Conservation (phyloP, 2,113 vertebrate species). For the Platichthys flesus region DNA sequence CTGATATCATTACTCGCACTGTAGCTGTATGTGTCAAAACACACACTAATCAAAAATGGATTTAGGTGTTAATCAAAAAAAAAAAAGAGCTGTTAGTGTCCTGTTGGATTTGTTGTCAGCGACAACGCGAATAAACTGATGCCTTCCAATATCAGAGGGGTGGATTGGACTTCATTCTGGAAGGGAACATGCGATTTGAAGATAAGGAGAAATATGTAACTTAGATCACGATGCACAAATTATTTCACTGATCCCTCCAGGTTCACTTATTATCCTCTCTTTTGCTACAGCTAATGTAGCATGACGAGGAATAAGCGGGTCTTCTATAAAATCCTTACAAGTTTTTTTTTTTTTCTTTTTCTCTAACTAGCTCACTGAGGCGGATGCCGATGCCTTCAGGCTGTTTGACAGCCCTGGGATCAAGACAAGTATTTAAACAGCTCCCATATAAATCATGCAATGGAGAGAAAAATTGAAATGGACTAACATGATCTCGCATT, state of each 20-base stretch:
- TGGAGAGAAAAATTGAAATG: no score
- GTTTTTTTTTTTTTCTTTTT: background rate
- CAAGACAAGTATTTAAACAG: conserved; percentile 15
- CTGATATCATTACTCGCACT: background rate
- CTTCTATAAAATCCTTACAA: conserved; percentile 1
- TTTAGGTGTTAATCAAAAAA: background rate
- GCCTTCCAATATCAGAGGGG: background rate
- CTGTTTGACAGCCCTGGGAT: conserved; percentile 1
- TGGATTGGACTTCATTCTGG: background rate
- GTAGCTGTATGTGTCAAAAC: conserved; percentile 5
- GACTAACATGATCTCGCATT: no score
- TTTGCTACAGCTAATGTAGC: background rate
- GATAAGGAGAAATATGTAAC: background rate
- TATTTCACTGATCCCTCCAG: background rate
- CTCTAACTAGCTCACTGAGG: background rate
- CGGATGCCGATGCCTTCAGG: background rate
- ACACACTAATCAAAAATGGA: background rate
- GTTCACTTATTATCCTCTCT: conserved; percentile 11
- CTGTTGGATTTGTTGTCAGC: background rate
- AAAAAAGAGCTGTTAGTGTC: background rate
- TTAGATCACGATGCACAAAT: conserved; percentile 1
- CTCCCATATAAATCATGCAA: background rate
- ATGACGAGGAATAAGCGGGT: conserved; percentile 5
- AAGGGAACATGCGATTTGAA: background rate
- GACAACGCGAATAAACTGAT: background rate